phyloP scores from a whole-genome alignment of 1,140 invertebrate species.

The Leptinotarsa undecemlineata region DNA sequence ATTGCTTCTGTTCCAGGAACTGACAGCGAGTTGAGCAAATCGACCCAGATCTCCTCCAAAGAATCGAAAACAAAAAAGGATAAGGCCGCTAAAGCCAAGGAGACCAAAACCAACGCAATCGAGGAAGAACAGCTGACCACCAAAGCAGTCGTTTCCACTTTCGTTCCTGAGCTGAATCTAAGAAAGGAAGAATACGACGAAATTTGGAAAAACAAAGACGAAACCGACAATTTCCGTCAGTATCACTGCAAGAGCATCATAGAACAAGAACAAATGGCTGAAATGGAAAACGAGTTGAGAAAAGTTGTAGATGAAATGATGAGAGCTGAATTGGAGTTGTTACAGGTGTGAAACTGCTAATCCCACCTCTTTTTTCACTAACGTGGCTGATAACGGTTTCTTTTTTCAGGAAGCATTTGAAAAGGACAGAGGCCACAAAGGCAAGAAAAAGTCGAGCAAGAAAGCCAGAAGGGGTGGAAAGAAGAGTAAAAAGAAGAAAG shows the following conservation, averaged over 20 bases:
- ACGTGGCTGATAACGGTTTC: neutral
- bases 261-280: slow-evolving; percentile 76
- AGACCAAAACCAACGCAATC: slow-evolving; percentile 61
- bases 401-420: slow-evolving; percentile 67
- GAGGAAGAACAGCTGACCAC: slow-evolving; percentile 58
- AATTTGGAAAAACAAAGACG: slow-evolving; percentile 81
- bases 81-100: slow-evolving; percentile 61
- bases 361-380: neutral
- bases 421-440: slow-evolving; percentile 71
- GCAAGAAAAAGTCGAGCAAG: slow-evolving; percentile 81
- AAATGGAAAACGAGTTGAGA: slow-evolving; percentile 84
- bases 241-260: slow-evolving; percentile 81
- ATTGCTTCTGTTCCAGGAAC: slow-evolving; percentile 56
- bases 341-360: slow-evolving; percentile 61
- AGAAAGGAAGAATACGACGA: slow-evolving; percentile 72
- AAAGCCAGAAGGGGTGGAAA: slow-evolving; percentile 80
- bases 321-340: slow-evolving; percentile 77
- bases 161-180: slow-evolving; percentile 62
- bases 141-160: slow-evolving; percentile 62
- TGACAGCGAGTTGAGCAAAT: slow-evolving; percentile 76
- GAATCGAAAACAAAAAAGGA: slow-evolving; percentile 77
- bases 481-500: slow-evolving; percentile 89
- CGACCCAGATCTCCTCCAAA: slow-evolving; percentile 74
- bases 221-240: slow-evolving; percentile 66
- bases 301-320: slow-evolving; percentile 83